These are phyloP conservation scores for Neoarius graeffei DNA, from an alignment of 2,113 vertebrate genomes.

Conservation along the genomic window DNA sequence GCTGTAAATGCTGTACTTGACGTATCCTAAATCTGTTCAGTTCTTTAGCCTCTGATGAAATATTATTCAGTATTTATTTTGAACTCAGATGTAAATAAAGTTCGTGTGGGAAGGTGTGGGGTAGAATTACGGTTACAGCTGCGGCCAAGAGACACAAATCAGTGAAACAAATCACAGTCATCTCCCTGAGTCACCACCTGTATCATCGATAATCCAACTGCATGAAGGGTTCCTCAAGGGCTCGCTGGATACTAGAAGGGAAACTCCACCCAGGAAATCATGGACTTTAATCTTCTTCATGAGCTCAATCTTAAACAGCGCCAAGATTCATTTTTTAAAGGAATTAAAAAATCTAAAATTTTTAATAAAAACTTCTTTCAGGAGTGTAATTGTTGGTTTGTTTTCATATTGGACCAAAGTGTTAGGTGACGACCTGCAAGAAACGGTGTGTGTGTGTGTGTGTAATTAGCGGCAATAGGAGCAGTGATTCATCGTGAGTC, in stretches of 20 bases:
- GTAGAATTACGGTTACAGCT: background rate
- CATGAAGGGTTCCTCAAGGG: background rate
- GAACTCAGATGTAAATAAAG: background rate
- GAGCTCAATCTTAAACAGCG: background rate
- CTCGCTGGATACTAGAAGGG: background rate
- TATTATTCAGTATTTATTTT: background rate
- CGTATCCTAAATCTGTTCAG: background rate
- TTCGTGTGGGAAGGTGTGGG: background rate
- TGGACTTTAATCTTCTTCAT: background rate
- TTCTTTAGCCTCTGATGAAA: background rate
- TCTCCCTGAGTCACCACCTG: background rate
- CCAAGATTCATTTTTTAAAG: background rate
- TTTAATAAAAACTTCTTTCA: too few relatives aligned
- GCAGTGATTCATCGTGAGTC: conserved; percentile 1
- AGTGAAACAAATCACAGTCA: background rate
- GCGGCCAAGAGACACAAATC: background rate
- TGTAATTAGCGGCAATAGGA: background rate
- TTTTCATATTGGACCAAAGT: background rate
- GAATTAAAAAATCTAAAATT: background rate
- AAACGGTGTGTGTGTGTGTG: background rate
- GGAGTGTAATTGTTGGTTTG: too few relatives aligned
- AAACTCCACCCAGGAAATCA: background rate
- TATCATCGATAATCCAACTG: background rate
- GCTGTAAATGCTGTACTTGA: background rate
- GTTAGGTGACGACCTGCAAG: background rate